These are phyloP conservation scores for Macrobrachium nipponense DNA, from an alignment of 1,140 invertebrate genomes.

Conservation along the genomic window DNA sequence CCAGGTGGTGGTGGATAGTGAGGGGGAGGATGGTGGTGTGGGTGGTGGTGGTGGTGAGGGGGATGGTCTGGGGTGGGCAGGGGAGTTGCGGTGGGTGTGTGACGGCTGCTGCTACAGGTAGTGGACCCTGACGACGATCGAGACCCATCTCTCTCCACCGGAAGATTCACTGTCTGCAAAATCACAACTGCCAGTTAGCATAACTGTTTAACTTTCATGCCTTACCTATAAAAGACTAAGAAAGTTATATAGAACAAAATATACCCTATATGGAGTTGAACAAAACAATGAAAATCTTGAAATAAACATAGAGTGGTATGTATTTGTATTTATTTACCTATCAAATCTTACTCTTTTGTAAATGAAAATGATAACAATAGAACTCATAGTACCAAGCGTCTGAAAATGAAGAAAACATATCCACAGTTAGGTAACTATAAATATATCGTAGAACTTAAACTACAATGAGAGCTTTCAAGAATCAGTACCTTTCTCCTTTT, in stretches of 20 bases:
- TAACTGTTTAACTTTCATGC: background rate
- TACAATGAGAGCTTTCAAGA: no score
- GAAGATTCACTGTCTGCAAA: slow-evolving; percentile 82
- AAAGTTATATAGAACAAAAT: background rate
- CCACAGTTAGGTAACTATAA: no score
- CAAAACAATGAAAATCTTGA: background rate
- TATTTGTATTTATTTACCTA: no score
- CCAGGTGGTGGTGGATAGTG: slow-evolving; percentile 41
- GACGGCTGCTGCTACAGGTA: slow-evolving; percentile 67
- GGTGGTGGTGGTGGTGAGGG: slow-evolving; percentile 33
- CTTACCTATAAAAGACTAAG: background rate
- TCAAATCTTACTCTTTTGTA: no score
- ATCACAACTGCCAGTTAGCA: slow-evolving; percentile 52
- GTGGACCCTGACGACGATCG: slow-evolving; percentile 76
- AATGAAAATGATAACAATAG: no score
- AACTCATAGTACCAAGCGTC: no score
- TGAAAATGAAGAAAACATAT: no score
- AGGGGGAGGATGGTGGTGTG: slow-evolving; percentile 30
- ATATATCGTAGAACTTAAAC: no score
- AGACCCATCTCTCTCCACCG: slow-evolving; percentile 78
- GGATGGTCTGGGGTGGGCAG: slow-evolving; percentile 54
- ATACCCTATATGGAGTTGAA: no score
- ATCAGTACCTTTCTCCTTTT: no score
- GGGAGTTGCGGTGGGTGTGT: slow-evolving; percentile 57
- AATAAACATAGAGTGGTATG: no score